These are phyloP conservation scores for Parapristionchus giblindavisi DNA, from an alignment of 2,888 invertebrate genomes.

Conservation along the genomic window DNA sequence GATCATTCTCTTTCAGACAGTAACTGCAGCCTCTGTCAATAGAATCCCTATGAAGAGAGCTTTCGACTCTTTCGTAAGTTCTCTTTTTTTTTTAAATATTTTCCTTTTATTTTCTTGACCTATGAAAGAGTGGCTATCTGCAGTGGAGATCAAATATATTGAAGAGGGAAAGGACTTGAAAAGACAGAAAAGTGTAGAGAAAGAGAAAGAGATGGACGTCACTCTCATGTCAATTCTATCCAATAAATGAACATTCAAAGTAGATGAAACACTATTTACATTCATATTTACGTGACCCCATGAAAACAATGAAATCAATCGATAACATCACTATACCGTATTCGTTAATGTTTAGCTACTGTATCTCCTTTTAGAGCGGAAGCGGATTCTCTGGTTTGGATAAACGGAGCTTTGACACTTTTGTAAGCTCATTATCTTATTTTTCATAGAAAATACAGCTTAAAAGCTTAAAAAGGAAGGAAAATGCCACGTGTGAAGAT, in stretches of 20 bases:
- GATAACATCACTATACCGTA: not conserved
- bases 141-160: not conserved
- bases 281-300: too few relatives aligned
- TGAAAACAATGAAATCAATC: too few relatives aligned
- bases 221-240: too few relatives aligned
- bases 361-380: conserved; percentile 14
- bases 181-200: not conserved
- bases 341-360: not conserved
- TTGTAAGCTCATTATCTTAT: conserved; percentile 3
- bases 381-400: conserved; percentile 47
- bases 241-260: too few relatives aligned
- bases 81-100: too few relatives aligned
- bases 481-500: too few relatives aligned
- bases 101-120: too few relatives aligned
- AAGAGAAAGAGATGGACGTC: not conserved
- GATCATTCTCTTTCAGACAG: conserved; percentile 34
- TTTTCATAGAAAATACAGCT: not conserved
- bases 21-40: conserved; percentile 41
- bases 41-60: conserved; percentile 46
- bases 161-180: not conserved
- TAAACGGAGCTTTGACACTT: conserved; percentile 39
- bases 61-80: conserved; percentile 49
- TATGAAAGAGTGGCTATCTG: not conserved
- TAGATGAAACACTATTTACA: too few relatives aligned
- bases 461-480: too few relatives aligned